These are phyloP conservation scores for Amiota communis DNA, from an alignment of 2,888 invertebrate genomes.

Conservation along the genomic window DNA sequence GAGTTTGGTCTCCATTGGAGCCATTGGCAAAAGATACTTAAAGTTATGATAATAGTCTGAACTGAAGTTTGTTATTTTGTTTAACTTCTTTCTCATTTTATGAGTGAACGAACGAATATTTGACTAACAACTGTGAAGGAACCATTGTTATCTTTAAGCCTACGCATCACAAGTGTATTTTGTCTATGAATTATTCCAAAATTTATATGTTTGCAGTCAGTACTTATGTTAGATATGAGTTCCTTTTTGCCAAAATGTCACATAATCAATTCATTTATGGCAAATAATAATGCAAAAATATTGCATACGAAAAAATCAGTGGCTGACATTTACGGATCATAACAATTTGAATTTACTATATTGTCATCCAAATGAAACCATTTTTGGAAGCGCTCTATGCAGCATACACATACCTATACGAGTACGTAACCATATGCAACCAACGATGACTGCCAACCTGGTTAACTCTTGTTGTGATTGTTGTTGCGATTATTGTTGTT, in stretches of 20 bases:
- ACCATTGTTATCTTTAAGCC: no score
- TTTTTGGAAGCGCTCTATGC: slow-evolving; percentile 50
- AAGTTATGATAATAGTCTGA: slow-evolving; percentile 6
- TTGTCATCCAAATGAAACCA: slow-evolving; percentile 59
- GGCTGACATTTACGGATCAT: slow-evolving; percentile 73
- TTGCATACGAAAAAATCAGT: slow-evolving; percentile 19
- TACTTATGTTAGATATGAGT: not conserved
- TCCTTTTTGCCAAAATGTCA: slow-evolving; percentile 47
- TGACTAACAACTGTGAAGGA: not conserved
- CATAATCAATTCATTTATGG: slow-evolving; percentile 36
- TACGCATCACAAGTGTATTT: no score
- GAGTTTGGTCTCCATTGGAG: slow-evolving; percentile 1
- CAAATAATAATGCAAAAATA: slow-evolving; percentile 26
- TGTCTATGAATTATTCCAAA: no score
- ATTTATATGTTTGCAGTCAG: no score
- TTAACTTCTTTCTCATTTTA: slow-evolving; percentile 16
- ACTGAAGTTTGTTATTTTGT: slow-evolving; percentile 14
- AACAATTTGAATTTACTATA: slow-evolving; percentile 68
- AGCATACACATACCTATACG: not conserved
- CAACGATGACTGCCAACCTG: slow-evolving; percentile 1
- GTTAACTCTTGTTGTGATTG: not conserved
- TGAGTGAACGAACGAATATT: slow-evolving; percentile 20
- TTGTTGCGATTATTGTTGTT: not conserved
- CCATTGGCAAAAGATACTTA: slow-evolving; percentile 17
- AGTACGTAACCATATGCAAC: not conserved